Evolutionary conservation across 2,888 invertebrate genomes (phyloP).

Genomic region (Rhingia campestris): DNA sequence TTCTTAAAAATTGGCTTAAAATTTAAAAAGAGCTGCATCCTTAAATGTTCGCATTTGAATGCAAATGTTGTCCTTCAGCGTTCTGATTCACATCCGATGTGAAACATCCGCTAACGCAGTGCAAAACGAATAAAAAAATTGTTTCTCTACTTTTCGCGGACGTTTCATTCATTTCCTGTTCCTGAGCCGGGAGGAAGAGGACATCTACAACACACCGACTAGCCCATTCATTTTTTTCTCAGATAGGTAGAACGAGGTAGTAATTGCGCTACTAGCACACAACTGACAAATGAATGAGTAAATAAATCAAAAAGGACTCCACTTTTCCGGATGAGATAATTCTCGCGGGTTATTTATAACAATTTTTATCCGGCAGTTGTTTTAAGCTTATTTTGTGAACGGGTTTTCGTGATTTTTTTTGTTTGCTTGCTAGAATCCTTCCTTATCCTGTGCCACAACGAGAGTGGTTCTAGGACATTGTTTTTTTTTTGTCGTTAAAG

Average conservation of each 20-base stretch:
- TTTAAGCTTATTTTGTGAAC: slow-evolving; percentile 39
- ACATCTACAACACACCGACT: slow-evolving; percentile 41
- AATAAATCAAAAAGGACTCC: slow-evolving; percentile 77
- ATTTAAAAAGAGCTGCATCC: not conserved
- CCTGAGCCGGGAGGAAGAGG: slow-evolving; percentile 30
- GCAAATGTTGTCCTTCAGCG: not conserved
- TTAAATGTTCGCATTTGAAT: not conserved
- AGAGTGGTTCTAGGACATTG: slow-evolving; percentile 13
- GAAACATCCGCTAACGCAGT: slow-evolving; percentile 51
- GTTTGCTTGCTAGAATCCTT: slow-evolving; percentile 40
- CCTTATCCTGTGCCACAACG: slow-evolving; percentile 32
- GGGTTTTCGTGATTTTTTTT: slow-evolving; percentile 24
- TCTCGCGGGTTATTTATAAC: slow-evolving; percentile 77
- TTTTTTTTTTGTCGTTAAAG: slow-evolving; percentile 7
- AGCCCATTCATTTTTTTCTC: slow-evolving; percentile 21
- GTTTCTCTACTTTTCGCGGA: slow-evolving; percentile 18
- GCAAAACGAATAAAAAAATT: slow-evolving; percentile 26
- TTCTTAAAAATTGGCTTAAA: slow-evolving; percentile 5
- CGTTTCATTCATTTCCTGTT: slow-evolving; percentile 49
- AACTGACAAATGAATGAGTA: slow-evolving; percentile 77
- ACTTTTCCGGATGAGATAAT: slow-evolving; percentile 78
- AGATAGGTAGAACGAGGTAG: slow-evolving; percentile 12
- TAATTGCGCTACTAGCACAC: slow-evolving; percentile 57
- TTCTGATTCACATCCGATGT: slow-evolving; percentile 15
- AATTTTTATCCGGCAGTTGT: slow-evolving; percentile 57